Conservation (phyloP, 2,113 vertebrate genomes). For the Seriola rivoliana region DNA sequence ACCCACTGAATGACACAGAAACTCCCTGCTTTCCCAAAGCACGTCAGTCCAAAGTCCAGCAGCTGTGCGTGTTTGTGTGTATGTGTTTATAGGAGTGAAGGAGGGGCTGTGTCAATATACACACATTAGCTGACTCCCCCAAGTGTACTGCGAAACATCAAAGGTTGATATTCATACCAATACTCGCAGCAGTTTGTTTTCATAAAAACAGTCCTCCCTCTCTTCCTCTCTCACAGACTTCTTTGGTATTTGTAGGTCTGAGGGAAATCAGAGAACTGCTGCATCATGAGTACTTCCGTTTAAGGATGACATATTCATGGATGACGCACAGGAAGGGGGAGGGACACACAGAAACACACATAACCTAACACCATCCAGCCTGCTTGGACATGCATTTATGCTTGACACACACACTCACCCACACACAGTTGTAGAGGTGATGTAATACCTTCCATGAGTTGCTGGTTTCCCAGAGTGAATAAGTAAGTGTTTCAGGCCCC, state of each 20-base stretch:
- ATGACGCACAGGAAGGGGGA: conserved; percentile 49
- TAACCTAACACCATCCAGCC: conserved; percentile 11
- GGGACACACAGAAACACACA: conserved; percentile 2
- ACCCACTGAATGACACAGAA: conserved; percentile 57
- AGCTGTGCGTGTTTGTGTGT: conserved; percentile 58
- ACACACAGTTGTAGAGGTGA: conserved; percentile 56
- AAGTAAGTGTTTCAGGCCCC: conserved; percentile 1
- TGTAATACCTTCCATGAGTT: conserved; percentile 55
- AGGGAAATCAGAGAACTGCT: conserved; percentile 7
- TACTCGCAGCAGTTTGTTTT: conserved; percentile 38
- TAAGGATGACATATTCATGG: conserved; percentile 45
- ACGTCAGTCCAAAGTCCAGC: conserved; percentile 66
- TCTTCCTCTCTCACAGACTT: conserved; percentile 26
- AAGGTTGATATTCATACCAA: conserved; percentile 52
- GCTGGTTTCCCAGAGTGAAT: conserved; percentile 44
- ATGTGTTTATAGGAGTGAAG: conserved; percentile 25
- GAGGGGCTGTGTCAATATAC: conserved; percentile 55
- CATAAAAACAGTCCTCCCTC: conserved; percentile 37
- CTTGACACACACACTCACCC: not conserved
- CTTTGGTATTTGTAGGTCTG: conserved; percentile 2
- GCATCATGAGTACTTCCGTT: conserved; percentile 10
- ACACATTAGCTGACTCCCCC: conserved; percentile 39
- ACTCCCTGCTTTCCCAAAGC: conserved; percentile 69
- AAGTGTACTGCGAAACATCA: conserved; percentile 34
- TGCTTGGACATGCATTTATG: conserved; percentile 21